Evolutionary conservation across 1,140 invertebrate species (phyloP), one percentile per base, ranked within the genome.

Genomic region (Bilobella aurantiaca): DNA sequence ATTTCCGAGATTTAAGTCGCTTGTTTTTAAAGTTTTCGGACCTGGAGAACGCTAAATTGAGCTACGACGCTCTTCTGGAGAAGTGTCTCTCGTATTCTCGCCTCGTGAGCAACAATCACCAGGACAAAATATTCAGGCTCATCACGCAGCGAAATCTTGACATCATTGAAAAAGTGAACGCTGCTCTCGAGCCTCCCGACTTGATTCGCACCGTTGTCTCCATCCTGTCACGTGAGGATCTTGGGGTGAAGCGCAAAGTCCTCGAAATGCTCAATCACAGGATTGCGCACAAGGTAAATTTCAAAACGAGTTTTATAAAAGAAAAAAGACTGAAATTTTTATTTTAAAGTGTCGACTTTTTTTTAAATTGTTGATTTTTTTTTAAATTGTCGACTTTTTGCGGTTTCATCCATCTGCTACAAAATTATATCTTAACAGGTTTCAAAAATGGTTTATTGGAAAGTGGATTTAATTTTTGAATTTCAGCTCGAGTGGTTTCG

Each of bases 401-500:
- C n/a, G n/a, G n/a, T n/a, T n/a, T n/a, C n/a, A n/a, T n/a, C n/a
- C n/a, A n/a, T n/a, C n/a, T n/a, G n/a, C n/a, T n/a, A n/a, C n/a
- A n/a, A n/a, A n/a, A n/a, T n/a, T n/a, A n/a, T n/a, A n/a, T n/a
- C n/a, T 8, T 8, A 14, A 57, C 16, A 57, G 12, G 12, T 57
- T 18, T 23, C 25, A 18, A 57, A 18, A 14, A 25, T 14, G 14
- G 16, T 60, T 5, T 29, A 30, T 29, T 28, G 14, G 14, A 5
- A 12, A 12, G 8, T 32, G 58, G 27, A 62, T 47, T 62, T 42
- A 8, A 62, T 42, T 46, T 25, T 57, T 63, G 27, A n/a, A 42
- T 60, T 53, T 2, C 18, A 69, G 68, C 12, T 68, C n/a, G 71
- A 73, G 47, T 73, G 71, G 71, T 69, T 73, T 47, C 62, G 56